Evolutionary conservation across 2,888 invertebrate genomes (phyloP).

Genomic region (Drosophila anomalipes): DNA sequence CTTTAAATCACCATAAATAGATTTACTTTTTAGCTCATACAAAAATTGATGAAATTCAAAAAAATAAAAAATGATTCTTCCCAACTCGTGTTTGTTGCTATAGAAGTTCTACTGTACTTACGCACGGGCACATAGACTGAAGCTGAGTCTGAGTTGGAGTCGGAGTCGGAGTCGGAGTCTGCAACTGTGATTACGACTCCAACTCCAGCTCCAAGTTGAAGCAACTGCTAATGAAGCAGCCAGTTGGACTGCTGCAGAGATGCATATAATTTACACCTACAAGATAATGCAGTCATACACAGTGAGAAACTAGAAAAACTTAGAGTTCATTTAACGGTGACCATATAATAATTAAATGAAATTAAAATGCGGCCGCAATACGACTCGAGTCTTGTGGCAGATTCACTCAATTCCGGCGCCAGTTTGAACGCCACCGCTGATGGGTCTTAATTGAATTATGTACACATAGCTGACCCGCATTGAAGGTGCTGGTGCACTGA

Average conservation of each 20-base stretch:
- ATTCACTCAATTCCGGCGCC: constrained; percentile 27
- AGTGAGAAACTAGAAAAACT: constrained; percentile 20
- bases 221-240: constrained; percentile 60
- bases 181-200: constrained; percentile 24
- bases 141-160: not conserved
- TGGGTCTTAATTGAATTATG: constrained; percentile 61
- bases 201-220: constrained; percentile 22
- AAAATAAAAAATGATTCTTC: too few relatives aligned
- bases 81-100: not conserved
- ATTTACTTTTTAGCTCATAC: not conserved
- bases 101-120: constrained; percentile 1
- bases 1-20: not conserved
- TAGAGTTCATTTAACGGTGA: constrained; percentile 1
- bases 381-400: constrained; percentile 16
- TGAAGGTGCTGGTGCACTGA: not conserved
- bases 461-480: constrained; percentile 45
- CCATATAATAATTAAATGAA: constrained; percentile 42
- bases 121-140: constrained; percentile 8
- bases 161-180: not conserved
- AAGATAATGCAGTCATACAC: constrained; percentile 32
- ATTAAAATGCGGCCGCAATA: constrained; percentile 48
- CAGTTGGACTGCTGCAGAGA: constrained; percentile 12
- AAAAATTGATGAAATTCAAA: not conserved
- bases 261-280: constrained; percentile 63
- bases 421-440: constrained; percentile 13